These are phyloP conservation scores for Eugnorisma glareosa DNA, from an alignment of 2,888 invertebrate species.

Conservation along the genomic window DNA sequence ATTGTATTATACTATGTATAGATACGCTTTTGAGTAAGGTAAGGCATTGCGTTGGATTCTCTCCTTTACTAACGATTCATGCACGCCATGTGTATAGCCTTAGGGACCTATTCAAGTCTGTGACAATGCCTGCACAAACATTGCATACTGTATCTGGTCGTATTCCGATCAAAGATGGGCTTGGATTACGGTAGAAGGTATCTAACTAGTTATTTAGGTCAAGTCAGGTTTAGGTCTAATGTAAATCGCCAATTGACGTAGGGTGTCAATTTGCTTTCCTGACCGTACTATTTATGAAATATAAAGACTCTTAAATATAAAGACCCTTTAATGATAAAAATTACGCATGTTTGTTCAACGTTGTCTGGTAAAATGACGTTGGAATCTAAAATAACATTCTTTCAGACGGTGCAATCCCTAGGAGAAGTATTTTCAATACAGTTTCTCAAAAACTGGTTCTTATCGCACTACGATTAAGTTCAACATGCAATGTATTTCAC, in stretches of 20 bases:
- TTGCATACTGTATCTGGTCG: neutral
- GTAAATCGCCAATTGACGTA: no score
- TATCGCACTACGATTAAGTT: no score
- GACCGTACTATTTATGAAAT: neutral
- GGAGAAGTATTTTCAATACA: neutral
- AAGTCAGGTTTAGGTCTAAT: no score
- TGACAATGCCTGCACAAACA: constrained; percentile 23
- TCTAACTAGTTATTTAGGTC: neutral
- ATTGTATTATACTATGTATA: neutral
- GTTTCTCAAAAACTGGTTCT: no score
- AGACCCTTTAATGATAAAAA: neutral
- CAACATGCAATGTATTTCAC: no score
- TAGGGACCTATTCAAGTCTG: constrained; percentile 18
- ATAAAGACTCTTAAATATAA: neutral
- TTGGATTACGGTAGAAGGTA: neutral
- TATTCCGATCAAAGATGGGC: neutral
- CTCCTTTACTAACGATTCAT: constrained; percentile 29
- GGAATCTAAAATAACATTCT: neutral
- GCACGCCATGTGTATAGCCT: neutral
- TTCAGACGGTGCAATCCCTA: neutral
- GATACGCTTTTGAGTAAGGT: neutral
- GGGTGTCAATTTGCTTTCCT: neutral
- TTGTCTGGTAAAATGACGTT: neutral
- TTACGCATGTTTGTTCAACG: neutral
- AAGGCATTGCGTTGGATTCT: neutral